phyloP scores from a whole-genome alignment of 2,888 invertebrate genomes.

The Hyposoter didymator region DNA sequence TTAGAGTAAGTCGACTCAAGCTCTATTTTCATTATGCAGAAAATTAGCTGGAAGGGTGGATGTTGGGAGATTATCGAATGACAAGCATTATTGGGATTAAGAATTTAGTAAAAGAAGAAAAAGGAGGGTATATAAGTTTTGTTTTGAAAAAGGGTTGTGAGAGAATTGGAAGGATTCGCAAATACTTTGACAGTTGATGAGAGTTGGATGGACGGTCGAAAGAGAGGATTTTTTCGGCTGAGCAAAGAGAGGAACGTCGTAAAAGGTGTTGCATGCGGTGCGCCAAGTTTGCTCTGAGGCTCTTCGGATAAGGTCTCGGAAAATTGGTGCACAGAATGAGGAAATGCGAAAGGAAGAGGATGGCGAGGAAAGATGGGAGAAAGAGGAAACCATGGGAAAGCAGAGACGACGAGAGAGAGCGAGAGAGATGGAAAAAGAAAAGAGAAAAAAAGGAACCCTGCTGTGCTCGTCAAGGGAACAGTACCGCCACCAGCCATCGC shows the following conservation, averaged over 20 bases:
- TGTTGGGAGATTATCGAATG: background rate
- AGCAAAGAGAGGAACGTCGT: background rate
- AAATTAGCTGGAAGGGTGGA: conserved; percentile 34
- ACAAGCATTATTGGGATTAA: conserved; percentile 41
- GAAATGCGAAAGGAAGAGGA: conserved; percentile 1
- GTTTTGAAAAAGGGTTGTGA: conserved; percentile 26
- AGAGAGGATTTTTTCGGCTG: conserved; percentile 4
- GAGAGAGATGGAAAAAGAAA: conserved; percentile 20
- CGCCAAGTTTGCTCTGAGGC: conserved; percentile 15
- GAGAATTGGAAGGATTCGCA: conserved; percentile 31
- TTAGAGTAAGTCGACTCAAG: conserved; percentile 20
- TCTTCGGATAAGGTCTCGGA: conserved; percentile 19
- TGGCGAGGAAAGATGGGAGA: background rate
- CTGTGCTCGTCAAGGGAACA: conserved; percentile 76
- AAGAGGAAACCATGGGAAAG: background rate
- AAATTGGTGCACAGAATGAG: conserved; percentile 4
- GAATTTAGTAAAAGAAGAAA: background rate
- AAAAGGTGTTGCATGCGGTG: conserved; percentile 24
- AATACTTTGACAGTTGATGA: background rate
- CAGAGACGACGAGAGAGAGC: background rate
- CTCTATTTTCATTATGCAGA: conserved; percentile 23
- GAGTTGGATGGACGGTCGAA: background rate
- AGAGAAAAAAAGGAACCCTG: conserved; percentile 53
- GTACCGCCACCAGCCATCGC: conserved; percentile 78
- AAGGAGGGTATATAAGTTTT: background rate